phyloP scores from a whole-genome alignment of 2,113 vertebrate species.

The Channa argus region DNA sequence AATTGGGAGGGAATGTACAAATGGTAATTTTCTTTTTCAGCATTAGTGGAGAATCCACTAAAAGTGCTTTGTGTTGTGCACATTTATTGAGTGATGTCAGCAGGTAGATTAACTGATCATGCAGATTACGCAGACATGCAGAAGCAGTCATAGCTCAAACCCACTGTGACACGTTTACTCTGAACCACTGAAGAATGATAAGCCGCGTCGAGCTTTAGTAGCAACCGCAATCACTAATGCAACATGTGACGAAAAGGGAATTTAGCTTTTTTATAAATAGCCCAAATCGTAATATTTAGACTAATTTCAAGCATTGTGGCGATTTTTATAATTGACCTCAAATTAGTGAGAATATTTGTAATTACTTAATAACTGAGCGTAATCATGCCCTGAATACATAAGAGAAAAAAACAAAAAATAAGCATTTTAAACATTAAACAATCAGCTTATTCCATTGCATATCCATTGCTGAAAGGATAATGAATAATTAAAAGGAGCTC shows the following conservation, averaged over 20 bases:
- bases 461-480: constrained; percentile 62
- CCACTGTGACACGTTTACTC: constrained; percentile 61
- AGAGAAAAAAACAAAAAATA: constrained; percentile 7
- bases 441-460: constrained; percentile 44
- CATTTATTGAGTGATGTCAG: constrained; percentile 19
- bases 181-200: constrained; percentile 33
- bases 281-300: constrained; percentile 2
- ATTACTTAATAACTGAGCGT: constrained; percentile 23
- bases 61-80: constrained; percentile 8
- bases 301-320: constrained; percentile 1
- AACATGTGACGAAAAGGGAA: constrained; percentile 29
- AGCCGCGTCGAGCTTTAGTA: constrained; percentile 19
- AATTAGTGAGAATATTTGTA: constrained; percentile 15
- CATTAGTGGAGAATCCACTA: neutral
- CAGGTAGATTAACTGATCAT: constrained; percentile 39
- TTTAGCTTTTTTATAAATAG: constrained; percentile 3
- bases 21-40: constrained; percentile 1
- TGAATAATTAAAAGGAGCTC: constrained; percentile 75
- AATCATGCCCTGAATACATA: constrained; percentile 27
- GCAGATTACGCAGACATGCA: constrained; percentile 42
- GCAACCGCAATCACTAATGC: constrained; percentile 22
- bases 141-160: constrained; percentile 45
- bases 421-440: constrained; percentile 36
- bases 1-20: neutral
- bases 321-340: constrained; percentile 14